phyloP scores from a whole-genome alignment of 2,888 invertebrate genomes.

The Prosopocoilus inquinatus region DNA sequence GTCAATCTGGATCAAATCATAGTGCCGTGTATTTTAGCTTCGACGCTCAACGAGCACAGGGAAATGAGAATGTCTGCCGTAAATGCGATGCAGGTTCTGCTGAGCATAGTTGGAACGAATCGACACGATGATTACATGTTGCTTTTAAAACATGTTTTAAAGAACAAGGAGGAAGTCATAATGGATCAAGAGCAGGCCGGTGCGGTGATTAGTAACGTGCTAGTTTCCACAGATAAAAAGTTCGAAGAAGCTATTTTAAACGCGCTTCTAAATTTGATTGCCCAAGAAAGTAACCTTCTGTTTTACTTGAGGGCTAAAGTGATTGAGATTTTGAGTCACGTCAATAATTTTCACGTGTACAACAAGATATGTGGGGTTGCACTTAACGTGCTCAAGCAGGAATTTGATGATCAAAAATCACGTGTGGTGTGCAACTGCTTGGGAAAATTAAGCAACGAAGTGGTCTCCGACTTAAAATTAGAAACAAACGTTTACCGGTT shows the following conservation, averaged over 20 bases:
- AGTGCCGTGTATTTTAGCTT: conserved; percentile 56
- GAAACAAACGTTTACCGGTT: conserved; percentile 57
- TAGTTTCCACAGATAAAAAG: conserved; percentile 52
- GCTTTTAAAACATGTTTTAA: conserved; percentile 52
- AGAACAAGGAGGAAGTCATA: conserved; percentile 59
- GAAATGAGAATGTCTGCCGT: conserved; percentile 59
- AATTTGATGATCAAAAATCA: conserved; percentile 28
- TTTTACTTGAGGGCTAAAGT: conserved; percentile 49
- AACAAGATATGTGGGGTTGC: conserved; percentile 35
- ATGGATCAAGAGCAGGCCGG: conserved; percentile 67
- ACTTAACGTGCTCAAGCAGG: conserved; percentile 30
- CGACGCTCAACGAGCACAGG: conserved; percentile 56
- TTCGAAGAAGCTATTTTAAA: conserved; percentile 44
- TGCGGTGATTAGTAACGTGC: conserved; percentile 60
- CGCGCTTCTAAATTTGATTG: conserved; percentile 43
- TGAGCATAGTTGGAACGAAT: conserved; percentile 34
- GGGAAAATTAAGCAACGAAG: conserved; percentile 33
- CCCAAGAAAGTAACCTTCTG: conserved; percentile 41
- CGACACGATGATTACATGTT: conserved; percentile 50
- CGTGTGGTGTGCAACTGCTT: conserved; percentile 35
- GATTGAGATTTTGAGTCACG: conserved; percentile 35
- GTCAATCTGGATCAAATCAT: conserved; percentile 48
- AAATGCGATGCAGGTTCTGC: conserved; percentile 52
- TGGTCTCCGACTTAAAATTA: conserved; percentile 31
- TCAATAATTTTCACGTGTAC: conserved; percentile 37